These are phyloP conservation scores for Opisthograptis luteolata DNA, from an alignment of 2,888 invertebrate species.

Conservation along the genomic window DNA sequence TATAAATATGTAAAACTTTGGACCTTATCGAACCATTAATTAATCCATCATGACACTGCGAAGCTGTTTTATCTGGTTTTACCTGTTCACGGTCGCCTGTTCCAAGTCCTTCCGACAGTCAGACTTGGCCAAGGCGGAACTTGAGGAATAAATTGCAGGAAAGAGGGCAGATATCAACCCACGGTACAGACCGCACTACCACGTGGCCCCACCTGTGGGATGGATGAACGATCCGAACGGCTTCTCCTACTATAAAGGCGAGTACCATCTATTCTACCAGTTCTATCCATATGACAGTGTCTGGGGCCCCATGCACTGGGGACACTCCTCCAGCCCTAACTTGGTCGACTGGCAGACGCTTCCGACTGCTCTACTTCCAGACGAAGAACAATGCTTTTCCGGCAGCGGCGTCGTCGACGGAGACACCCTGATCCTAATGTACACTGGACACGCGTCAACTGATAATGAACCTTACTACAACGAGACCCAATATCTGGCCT, in stretches of 20 bases:
- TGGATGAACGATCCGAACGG: constrained; percentile 86
- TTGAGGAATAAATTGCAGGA: constrained; percentile 65
- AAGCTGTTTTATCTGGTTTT: constrained; percentile 35
- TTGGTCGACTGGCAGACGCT: constrained; percentile 77
- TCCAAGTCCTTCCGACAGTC: constrained; percentile 42
- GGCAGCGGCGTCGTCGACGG: constrained; percentile 73
- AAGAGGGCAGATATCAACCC: constrained; percentile 62
- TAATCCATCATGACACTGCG: constrained; percentile 21
- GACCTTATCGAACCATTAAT: constrained; percentile 5
- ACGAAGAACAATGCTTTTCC: constrained; percentile 73
- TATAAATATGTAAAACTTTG: constrained; percentile 21
- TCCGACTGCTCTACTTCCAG: constrained; percentile 78
- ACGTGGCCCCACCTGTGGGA: constrained; percentile 72
- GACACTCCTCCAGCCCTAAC: constrained; percentile 74
- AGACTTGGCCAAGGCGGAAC: constrained; percentile 42
- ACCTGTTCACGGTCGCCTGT: constrained; percentile 41
- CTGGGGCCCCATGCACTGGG: constrained; percentile 84
- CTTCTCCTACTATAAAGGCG: constrained; percentile 75
- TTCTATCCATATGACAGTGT: constrained; percentile 74
- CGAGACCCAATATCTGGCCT: constrained; percentile 71
- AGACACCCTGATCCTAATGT: constrained; percentile 65
- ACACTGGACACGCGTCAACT: constrained; percentile 59
- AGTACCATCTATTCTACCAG: constrained; percentile 83
- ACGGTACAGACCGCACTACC: constrained; percentile 67
- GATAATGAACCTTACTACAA: constrained; percentile 59